Conservation (phyloP, 2,888 invertebrate genomes). For the Gonocerus acuteangulatus region DNA sequence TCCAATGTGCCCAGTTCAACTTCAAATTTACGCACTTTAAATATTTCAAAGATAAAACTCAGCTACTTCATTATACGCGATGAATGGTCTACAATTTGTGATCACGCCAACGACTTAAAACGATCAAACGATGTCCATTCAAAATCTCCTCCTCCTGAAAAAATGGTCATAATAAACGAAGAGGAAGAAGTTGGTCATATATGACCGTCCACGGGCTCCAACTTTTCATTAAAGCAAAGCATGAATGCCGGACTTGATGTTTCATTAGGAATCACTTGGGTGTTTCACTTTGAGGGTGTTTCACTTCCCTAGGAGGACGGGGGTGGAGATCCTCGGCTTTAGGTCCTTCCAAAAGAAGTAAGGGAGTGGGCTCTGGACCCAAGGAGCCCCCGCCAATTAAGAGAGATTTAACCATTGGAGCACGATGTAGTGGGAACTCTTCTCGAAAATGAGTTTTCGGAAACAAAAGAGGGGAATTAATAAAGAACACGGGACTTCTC, state of each 20-base stretch:
- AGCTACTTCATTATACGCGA: too few species aligned
- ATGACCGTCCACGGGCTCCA: too few species aligned
- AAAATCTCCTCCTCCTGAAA: too few species aligned
- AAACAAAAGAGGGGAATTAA: constrained; percentile 22
- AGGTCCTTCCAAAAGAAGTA: not conserved
- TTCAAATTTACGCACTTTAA: too few species aligned
- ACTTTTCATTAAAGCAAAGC: constrained; percentile 10
- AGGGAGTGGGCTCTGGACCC: not conserved
- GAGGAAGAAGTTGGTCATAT: too few species aligned
- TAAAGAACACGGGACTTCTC: constrained; percentile 16
- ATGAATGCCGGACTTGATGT: constrained; percentile 7
- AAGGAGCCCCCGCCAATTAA: constrained; percentile 20
- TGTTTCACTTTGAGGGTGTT: constrained; percentile 12
- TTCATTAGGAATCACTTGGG: constrained; percentile 20
- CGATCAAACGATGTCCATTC: too few species aligned
- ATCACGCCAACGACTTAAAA: too few species aligned
- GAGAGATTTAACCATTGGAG: constrained; percentile 21
- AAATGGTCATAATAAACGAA: too few species aligned
- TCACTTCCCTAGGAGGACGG: not conserved
- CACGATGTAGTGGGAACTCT: constrained; percentile 19
- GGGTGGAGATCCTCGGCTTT: not conserved
- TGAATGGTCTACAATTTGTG: too few species aligned
- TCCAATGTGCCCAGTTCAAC: too few species aligned
- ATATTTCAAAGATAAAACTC: too few species aligned
- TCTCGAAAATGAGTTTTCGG: constrained; percentile 23